phyloP scores from a whole-genome alignment of 2,888 invertebrate genomes.

The Brenthis ino region DNA sequence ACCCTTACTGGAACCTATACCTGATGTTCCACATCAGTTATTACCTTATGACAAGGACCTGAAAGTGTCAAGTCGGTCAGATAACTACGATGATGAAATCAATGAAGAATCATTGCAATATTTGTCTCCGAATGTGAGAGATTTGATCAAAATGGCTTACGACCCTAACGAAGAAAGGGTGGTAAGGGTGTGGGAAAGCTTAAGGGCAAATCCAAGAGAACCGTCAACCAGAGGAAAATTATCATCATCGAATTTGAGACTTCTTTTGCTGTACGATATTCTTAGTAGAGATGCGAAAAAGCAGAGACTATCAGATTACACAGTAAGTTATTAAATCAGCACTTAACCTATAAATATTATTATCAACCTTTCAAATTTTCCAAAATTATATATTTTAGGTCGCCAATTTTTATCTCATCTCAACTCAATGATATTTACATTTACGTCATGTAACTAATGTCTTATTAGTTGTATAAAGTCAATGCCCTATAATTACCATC shows the following conservation, averaged over 20 bases:
- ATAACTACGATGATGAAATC: conserved; percentile 57
- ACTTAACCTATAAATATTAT: not conserved
- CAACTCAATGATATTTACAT: no score
- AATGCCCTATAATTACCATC: no score
- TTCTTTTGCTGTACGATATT: conserved; percentile 84
- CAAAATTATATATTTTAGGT: no score
- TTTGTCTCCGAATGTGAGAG: conserved; percentile 65
- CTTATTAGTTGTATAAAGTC: no score
- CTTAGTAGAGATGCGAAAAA: conserved; percentile 86
- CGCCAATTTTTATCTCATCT: no score
- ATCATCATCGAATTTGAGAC: conserved; percentile 82
- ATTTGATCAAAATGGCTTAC: conserved; percentile 69
- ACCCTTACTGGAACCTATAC: conserved; percentile 66
- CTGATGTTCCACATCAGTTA: conserved; percentile 54
- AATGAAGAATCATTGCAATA: conserved; percentile 73
- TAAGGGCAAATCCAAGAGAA: conserved; percentile 58
- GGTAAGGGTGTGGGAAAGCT: conserved; percentile 66
- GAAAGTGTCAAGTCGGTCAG: conserved; percentile 60
- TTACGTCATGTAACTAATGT: no score
- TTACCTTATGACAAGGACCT: conserved; percentile 58
- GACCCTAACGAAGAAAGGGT: conserved; percentile 64
- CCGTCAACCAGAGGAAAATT: conserved; percentile 77
- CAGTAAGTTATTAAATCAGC: conserved; percentile 64
- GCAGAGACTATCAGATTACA: conserved; percentile 83
- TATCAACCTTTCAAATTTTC: no score